Percentiles rank a stretch among this genome's conserved stretches.
These are phyloP conservation scores for Pissodes strobi DNA, from an alignment of 1,140 invertebrate species.

Conservation along the genomic window DNA sequence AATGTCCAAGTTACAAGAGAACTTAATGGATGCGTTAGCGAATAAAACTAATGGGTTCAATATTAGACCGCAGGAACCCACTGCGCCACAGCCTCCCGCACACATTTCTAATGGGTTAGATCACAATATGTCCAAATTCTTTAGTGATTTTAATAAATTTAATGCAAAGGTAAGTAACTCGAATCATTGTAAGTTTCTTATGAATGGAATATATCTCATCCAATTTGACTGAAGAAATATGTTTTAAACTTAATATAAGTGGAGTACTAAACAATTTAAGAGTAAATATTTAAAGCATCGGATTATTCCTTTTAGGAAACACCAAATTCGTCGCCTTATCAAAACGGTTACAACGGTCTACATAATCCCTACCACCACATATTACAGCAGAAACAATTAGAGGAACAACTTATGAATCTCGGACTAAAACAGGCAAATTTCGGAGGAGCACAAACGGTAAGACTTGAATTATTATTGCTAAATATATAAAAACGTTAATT, in stretches of 20 bases:
- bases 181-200: too few relatives aligned
- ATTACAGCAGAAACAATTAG: constrained; percentile 51
- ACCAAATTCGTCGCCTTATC: constrained; percentile 21
- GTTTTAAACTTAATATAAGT: too few relatives aligned
- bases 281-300: too few relatives aligned
- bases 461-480: neutral
- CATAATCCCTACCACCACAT: constrained; percentile 31
- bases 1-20: constrained; percentile 39
- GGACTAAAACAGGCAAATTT: constrained; percentile 41
- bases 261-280: too few relatives aligned
- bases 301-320: constrained; percentile 20
- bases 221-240: too few relatives aligned
- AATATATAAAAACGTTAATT: neutral
- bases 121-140: constrained; percentile 64
- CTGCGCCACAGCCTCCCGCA: constrained; percentile 2
- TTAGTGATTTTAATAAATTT: constrained; percentile 62
- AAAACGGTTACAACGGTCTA: constrained; percentile 37
- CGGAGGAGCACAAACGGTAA: constrained; percentile 29
- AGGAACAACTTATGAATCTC: constrained; percentile 49
- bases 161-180: constrained; percentile 29
- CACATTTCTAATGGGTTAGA: constrained; percentile 46
- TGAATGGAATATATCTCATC: too few relatives aligned
- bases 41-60: constrained; percentile 35
- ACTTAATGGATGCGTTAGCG: constrained; percentile 36
- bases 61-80: constrained; percentile 12